Conservation (phyloP, 2,888 invertebrate genomes). For the Electrophaes corylata region DNA sequence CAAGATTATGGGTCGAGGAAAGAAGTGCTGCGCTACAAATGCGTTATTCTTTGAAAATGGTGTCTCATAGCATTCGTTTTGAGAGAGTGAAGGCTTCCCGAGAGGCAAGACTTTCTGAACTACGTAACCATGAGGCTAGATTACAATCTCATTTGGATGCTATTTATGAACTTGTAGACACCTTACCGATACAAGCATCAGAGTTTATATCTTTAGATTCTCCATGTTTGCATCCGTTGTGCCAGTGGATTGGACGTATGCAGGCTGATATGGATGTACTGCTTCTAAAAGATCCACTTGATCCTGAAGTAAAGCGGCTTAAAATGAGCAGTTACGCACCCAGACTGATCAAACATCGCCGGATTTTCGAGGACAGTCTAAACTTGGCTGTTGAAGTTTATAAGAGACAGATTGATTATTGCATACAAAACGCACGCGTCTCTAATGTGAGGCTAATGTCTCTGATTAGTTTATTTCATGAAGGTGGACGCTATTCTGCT, state of each 20-base stretch:
- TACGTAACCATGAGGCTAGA: conserved; percentile 60
- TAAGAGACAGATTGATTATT: conserved; percentile 52
- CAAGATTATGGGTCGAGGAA: conserved; percentile 64
- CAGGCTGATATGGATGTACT: conserved; percentile 51
- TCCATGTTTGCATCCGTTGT: conserved; percentile 61
- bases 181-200: conserved; percentile 53
- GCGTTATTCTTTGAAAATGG: conserved; percentile 64
- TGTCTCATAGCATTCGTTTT: conserved; percentile 62
- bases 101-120: conserved; percentile 56
- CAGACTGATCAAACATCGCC: conserved; percentile 59
- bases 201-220: conserved; percentile 54
- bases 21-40: conserved; percentile 54
- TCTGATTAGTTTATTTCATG: conserved; percentile 57
- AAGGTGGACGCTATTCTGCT: conserved; percentile 64
- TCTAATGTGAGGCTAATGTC: conserved; percentile 65
- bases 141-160: conserved; percentile 65
- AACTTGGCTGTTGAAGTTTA: conserved; percentile 47
- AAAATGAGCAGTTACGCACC: conserved; percentile 66
- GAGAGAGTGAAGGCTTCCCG: conserved; percentile 62
- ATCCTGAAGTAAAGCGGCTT: conserved; percentile 56
- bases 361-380: conserved; percentile 62
- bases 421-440: conserved; percentile 66
- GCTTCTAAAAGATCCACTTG: conserved; percentile 42
- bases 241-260: conserved; percentile 54
- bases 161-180: conserved; percentile 53